Base-by-base conservation (phyloP, 2,113 vertebrate species). In the Planiliza haematocheilus region DNA sequence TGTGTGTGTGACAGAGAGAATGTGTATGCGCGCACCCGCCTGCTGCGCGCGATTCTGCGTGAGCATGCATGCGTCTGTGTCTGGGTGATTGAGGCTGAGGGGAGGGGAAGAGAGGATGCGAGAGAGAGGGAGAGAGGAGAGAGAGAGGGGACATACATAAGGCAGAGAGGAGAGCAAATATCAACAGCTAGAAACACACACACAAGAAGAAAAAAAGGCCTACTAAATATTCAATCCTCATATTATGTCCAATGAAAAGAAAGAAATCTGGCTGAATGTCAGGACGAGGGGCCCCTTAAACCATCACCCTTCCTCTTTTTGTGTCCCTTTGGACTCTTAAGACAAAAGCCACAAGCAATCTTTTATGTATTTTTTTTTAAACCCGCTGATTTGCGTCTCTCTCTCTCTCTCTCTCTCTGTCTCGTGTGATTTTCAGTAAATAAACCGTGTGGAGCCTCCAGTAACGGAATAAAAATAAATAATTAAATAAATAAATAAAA, bases 31-130 rank as follows among this genome's bases (percentile, higher is more conserved):
- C 87, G 90, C 85, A 88, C 90, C 90, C 89, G 88, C 89, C 88
- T 89, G 87, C 87, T 87, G 91, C 70, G 89, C 85, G 87, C 69
- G 79, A 79, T 88, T 85, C 83, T 91, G 91, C 87, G 87, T 90
- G 91, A 92, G 86, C 82, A 89, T 90, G 89, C 87, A 89, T 91
- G 91, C 88, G 86, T 89, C 88, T 89, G 89, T 91, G 90, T 93
- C 88, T 91, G 88, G 86, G 81, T 91, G 91, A 88, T 82, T 90
- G 90, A 86, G 86, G 87, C 83, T 85, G 85, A 83, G 86, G 72
- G 79, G 79, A 67, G 72, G 84, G 81, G 89, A 69, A 75, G 84
- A 67, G 77, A 77, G 82, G 62, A 62, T 68, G 68, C 42, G 38
- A 74, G 56, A 45, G 52, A 59, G 37, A 24, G 56, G 14, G 62